Base-by-base conservation (phyloP, 2,888 invertebrate species). In the Clostera curtula region DNA sequence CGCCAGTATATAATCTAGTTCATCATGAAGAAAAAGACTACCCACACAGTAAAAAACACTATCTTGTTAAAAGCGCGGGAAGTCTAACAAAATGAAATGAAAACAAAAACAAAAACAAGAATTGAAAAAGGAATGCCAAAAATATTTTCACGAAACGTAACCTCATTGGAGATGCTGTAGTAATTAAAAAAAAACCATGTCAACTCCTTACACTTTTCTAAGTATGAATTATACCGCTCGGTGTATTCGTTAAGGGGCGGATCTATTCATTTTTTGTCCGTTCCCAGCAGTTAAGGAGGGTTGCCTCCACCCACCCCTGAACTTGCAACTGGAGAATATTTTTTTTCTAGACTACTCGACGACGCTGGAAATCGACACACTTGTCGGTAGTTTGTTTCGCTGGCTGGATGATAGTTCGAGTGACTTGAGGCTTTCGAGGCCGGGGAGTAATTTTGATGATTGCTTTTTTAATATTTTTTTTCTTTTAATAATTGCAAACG, bases 181-280 rank as follows among this genome's bases (percentile, higher is more conserved):
- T 58, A 63, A 62, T 59, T 56, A 56, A 56, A 57, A 55, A 27
- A 44, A 40, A 56, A 56, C 50, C 56, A 70, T 68, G 75, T 75
- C 77, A 79, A 72, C 77, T 82, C 77, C 82, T 80, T 79, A 66
- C 77, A 71, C 65, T 79, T 72, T 75, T 68, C 74, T 80, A 80
- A 82, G 80, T 82, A 82, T 77, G 76, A 83, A 83, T 83, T 83
- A 83, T 82, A 74, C 79, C 80, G 82, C 68, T 80, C 82, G 82
- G 82, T 82, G 79, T 82, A 79, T 77, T 82, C 82, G 82, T 76
- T 80, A 80, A 76, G 83, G 77, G 82, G 82, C 77, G 79, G 77
- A 79, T 82, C 79, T 68, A 82, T 83, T 82, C 82, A 82, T 82
- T 83, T 83, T 83, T 83, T 82, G 83, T 80, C 77, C 82, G 79